A percentile compares a stretch with the other conserved stretches of the same genome.
Conservation (phyloP, 2,888 invertebrate genomes). For the Seladonia tumulorum region DNA sequence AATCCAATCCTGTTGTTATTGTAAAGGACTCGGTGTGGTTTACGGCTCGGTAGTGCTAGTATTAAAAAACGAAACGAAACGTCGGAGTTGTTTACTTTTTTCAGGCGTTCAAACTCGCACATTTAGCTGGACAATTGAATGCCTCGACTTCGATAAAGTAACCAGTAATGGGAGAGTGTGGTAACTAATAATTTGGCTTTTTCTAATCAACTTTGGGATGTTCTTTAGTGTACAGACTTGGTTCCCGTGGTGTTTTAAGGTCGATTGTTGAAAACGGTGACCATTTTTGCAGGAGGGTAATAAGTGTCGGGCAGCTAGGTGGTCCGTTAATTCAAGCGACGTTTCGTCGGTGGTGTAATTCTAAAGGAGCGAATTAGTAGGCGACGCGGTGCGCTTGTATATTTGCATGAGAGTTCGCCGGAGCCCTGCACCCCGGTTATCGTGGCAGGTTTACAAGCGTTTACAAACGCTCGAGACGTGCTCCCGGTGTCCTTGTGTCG, state of each 20-base stretch:
- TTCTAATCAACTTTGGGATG: no score
- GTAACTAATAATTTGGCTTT: no score
- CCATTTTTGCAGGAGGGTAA: neutral
- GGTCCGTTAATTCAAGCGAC: conserved; percentile 22
- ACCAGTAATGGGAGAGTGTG: no score
- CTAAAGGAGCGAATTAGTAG: conserved; percentile 42
- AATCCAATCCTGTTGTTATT: no score
- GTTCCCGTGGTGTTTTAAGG: neutral
- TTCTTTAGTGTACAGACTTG: neutral
- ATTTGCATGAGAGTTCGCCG: conserved; percentile 40
- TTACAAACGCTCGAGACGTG: conserved; percentile 60
- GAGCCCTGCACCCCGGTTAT: conserved; percentile 24
- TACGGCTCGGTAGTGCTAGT: no score
- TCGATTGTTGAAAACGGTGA: neutral
- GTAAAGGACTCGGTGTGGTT: no score
- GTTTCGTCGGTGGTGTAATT: conserved; percentile 15
- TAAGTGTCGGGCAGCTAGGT: neutral
- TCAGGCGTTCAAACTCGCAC: no score
- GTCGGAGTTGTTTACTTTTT: no score
- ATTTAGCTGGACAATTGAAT: no score
- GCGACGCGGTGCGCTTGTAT: conserved; percentile 6
- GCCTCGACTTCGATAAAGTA: no score
- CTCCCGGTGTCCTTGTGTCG: conserved; percentile 72
- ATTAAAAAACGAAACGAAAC: no score
- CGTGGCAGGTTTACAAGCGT: conserved; percentile 41